Base-by-base conservation (phyloP, 2,113 vertebrate species). In the Phocoena sinus region DNA sequence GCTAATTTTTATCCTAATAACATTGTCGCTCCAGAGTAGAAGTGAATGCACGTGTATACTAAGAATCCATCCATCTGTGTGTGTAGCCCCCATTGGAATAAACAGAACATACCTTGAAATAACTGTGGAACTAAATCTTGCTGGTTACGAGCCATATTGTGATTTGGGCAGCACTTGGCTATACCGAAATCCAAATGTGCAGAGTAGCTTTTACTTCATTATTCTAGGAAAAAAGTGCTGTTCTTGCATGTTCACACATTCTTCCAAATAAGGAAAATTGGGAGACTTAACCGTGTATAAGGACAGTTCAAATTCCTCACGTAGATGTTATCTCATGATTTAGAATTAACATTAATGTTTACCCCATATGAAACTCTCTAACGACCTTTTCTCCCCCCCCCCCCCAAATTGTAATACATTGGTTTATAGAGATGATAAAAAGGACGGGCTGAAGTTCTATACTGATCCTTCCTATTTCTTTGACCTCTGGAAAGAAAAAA, bases 401-500 rank as follows among this genome's bases (percentile, higher is more conserved):
- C 36, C 13, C 0, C 5, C 17, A 3, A 80, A 68, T 90, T 79
- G 25, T 36, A 41, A 85, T 0, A 74, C 94, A 0, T 74, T 97
- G 77, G 25, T 93, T 98, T 98, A 50, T 88, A 99, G 99, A 98
- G 99, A 99, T 98, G 99, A 99, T 98, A 99, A 99, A 97, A 99
- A 99, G 97, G 99, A 99, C 56, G 99, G 99, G 14, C 98, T 99
- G 87, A 99, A 99, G 97, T 99, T 99, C 97, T 99, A 99, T 98
- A 99, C 99, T 0, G 99, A 99, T 98, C 99, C 99, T 60, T 99
- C 99, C 53, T 99, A 99, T 98, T 99, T 99, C 98, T 99, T 99
- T 97, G 99, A 99, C 98, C 98, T 99, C 96, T 99, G 99, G 99
- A 99, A 99, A 98, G 99, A 99, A 97, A 99, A 99, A 98, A 99